These are phyloP conservation scores for Sebastes hubbsi DNA, from an alignment of 2,797 vertebrate genomes.

Conservation along the genomic window DNA sequence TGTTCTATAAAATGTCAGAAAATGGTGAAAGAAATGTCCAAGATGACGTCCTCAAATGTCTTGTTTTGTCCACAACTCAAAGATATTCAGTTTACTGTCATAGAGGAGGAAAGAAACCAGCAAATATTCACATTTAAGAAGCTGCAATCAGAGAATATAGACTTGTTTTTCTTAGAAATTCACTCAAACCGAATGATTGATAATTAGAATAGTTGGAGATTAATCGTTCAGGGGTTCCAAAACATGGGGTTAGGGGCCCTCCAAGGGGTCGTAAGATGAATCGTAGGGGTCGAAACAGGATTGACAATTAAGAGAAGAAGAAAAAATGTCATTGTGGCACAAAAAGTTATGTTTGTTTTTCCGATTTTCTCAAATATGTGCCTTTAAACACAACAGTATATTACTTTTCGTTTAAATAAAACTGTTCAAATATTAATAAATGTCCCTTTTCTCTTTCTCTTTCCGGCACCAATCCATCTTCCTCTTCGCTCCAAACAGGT, in stretches of 20 bases:
- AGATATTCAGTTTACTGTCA: too few species aligned
- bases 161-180: too few species aligned
- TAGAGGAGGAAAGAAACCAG: too few species aligned
- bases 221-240: background rate
- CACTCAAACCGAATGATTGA: fast-evolving
- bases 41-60: too few species aligned
- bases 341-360: background rate
- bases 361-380: background rate
- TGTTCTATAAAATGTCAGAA: too few species aligned
- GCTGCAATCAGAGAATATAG: too few species aligned
- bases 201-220: too few species aligned
- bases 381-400: background rate
- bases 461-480: background rate
- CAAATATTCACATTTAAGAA: too few species aligned
- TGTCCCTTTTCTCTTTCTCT: slow-evolving; percentile 31
- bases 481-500: slow-evolving; percentile 66
- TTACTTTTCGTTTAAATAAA: background rate
- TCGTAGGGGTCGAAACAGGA: background rate
- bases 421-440: slow-evolving; percentile 15
- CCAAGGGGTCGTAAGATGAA: background rate
- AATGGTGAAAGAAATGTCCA: too few species aligned
- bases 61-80: too few species aligned
- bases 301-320: background rate
- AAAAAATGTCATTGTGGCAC: background rate
- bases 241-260: background rate